Percentiles rank a stretch among this genome's conserved stretches.
Evolutionary conservation across 2,888 invertebrate species (phyloP).

Genomic region (Parnassius glacialis): DNA sequence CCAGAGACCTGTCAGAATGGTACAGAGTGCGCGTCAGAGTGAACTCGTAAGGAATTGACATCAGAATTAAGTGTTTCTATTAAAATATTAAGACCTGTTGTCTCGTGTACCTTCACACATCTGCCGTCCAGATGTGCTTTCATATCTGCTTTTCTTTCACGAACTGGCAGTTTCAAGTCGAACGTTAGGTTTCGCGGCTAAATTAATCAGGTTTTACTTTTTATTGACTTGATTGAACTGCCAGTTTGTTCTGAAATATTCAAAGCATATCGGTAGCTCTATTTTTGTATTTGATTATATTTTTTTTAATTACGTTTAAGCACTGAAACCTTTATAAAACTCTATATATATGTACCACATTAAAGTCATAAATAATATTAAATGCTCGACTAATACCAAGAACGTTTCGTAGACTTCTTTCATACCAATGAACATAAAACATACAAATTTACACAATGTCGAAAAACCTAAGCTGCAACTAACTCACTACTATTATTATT

Average conservation of each 20-base stretch:
- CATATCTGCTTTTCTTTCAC: conserved; percentile 67
- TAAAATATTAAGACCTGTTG: conserved; percentile 73
- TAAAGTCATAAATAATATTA: neutral
- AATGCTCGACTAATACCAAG: neutral
- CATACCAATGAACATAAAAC: conserved; percentile 1
- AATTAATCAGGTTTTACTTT: conserved; percentile 32
- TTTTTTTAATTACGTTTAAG: conserved; percentile 6
- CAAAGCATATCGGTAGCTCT: conserved; percentile 54
- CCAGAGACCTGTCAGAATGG: conserved; percentile 87
- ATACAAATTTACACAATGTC: conserved; percentile 15
- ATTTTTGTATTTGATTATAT: conserved; percentile 26
- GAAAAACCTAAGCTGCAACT: neutral
- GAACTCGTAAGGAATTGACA: conserved; percentile 88
- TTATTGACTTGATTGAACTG: conserved; percentile 49
- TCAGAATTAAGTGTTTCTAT: conserved; percentile 75
- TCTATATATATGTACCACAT: neutral
- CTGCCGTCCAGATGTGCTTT: conserved; percentile 77
- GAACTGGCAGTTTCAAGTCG: conserved; percentile 68
- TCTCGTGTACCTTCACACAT: conserved; percentile 76
- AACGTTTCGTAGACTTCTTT: neutral
- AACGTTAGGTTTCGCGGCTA: conserved; percentile 23
- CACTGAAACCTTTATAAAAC: neutral
- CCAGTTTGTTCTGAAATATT: conserved; percentile 62
- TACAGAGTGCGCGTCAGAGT: conserved; percentile 92
- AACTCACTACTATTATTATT: neutral